Conservation (phyloP, 2,797 vertebrate genomes). For the Neostethus bicornis region DNA sequence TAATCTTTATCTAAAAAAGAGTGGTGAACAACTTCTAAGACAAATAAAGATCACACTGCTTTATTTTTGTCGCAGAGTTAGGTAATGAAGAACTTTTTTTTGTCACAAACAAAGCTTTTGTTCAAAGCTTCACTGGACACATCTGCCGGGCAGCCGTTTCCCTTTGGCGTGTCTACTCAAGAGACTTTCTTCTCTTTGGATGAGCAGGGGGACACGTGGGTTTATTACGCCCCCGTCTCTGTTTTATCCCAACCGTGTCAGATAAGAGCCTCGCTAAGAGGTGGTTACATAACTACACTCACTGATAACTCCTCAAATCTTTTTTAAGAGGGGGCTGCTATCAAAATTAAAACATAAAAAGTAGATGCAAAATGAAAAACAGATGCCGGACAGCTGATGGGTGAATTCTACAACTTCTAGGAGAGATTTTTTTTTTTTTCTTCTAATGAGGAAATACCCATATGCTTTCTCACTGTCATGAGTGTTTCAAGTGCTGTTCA, state of each 20-base stretch:
- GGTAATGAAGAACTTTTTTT: conserved; percentile 36
- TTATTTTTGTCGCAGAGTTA: conserved; percentile 46
- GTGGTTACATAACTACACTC: conserved; percentile 36
- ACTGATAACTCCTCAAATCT: conserved; percentile 52
- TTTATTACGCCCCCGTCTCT: conserved; percentile 40
- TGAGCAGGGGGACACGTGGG: conserved; percentile 46
- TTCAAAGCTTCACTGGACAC: conserved; percentile 48
- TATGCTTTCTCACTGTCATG: conserved; percentile 45
- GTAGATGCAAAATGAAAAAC: conserved; percentile 31
- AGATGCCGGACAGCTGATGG: conserved; percentile 15
- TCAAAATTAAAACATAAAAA: conserved; percentile 46
- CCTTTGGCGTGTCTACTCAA: conserved; percentile 54
- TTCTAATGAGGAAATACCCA: conserved; percentile 30
- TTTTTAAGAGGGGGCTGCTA: conserved; percentile 29
- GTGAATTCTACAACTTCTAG: conserved; percentile 18
- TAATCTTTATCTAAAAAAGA: conserved; percentile 15
- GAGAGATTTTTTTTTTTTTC: conserved; percentile 25
- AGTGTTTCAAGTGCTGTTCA: conserved; percentile 20
- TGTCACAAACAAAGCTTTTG: conserved; percentile 50
- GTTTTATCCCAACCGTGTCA: conserved; percentile 32
- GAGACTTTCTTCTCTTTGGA: conserved; percentile 21
- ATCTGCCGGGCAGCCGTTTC: conserved; percentile 74
- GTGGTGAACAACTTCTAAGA: conserved; percentile 31
- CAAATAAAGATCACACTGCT: conserved; percentile 6
- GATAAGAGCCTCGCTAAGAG: conserved; percentile 15